These are phyloP conservation scores for Apocheima hispidaria DNA, from an alignment of 2,888 invertebrate species.

Conservation along the genomic window DNA sequence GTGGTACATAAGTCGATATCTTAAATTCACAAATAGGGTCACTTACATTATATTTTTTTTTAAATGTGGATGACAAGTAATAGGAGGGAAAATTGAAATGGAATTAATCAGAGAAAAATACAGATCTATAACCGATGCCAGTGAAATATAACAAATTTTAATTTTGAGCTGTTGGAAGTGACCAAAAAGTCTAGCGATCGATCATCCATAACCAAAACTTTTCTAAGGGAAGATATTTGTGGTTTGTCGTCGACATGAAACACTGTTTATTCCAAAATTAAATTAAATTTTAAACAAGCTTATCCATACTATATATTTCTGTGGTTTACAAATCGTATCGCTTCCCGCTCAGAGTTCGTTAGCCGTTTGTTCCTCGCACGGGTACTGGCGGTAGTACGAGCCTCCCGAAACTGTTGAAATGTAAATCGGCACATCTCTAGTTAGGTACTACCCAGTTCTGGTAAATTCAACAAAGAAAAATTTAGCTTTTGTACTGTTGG, in stretches of 20 bases:
- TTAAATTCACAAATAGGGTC: too few species aligned
- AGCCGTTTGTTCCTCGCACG: constrained; percentile 70
- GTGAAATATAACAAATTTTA: too few species aligned
- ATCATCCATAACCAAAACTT: too few species aligned
- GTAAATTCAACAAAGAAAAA: constrained; percentile 8
- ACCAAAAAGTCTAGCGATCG: too few species aligned
- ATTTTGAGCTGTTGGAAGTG: too few species aligned
- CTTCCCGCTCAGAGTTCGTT: constrained; percentile 72
- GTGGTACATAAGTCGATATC: too few species aligned
- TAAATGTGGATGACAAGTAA: too few species aligned
- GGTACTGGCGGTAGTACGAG: background rate
- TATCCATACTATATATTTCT: constrained; percentile 37
- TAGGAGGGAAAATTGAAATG: too few species aligned
- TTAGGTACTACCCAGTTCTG: constrained; percentile 34
- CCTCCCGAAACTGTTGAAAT: constrained; percentile 18
- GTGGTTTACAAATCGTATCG: constrained; percentile 68
- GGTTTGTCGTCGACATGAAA: background rate
- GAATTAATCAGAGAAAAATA: too few species aligned
- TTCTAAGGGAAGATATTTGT: too few species aligned
- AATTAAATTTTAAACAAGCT: constrained; percentile 5
- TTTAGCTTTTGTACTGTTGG: background rate
- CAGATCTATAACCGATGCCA: too few species aligned
- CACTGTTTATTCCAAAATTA: background rate
- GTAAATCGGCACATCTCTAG: constrained; percentile 63
- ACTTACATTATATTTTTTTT: too few species aligned